Percentiles rank a stretch among this genome's conserved stretches.
Conservation (phyloP, 2,113 vertebrate genomes). For the Chitala chitala region DNA sequence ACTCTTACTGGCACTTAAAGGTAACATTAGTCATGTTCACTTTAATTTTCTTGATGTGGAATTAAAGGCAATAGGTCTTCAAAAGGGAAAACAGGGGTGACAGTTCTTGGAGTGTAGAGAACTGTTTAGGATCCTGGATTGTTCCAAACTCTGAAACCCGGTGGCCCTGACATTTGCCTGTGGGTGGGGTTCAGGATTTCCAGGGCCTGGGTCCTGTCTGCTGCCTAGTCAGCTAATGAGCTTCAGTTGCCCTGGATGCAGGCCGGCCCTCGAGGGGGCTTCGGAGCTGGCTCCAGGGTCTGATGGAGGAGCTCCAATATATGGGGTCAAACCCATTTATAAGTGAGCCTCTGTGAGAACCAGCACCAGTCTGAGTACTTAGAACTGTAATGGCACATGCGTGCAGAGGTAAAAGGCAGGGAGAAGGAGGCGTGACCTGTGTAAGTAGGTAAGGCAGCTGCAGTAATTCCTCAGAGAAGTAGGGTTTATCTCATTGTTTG, state of each 20-base stretch:
- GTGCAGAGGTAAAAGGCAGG: background rate
- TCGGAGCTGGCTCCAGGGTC: constrained; percentile 46
- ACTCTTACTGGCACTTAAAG: no score
- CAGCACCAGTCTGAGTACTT: background rate
- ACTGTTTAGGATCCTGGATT: constrained; percentile 62
- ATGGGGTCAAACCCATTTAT: constrained; percentile 47
- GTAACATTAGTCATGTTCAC: no score
- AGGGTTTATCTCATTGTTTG: constrained; percentile 52
- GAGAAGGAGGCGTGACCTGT: background rate
- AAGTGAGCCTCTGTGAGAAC: constrained; percentile 21
- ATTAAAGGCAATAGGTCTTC: no score
- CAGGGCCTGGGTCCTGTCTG: constrained; percentile 61
- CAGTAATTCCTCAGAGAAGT: constrained; percentile 39
- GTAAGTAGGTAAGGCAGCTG: background rate
- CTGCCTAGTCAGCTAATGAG: constrained; percentile 35
- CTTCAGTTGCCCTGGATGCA: constrained; percentile 39
- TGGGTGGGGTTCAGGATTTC: constrained; percentile 61
- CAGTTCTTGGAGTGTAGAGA: no score
- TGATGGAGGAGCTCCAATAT: constrained; percentile 38
- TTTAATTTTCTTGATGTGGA: constrained; percentile 45
- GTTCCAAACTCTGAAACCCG: constrained; percentile 44
- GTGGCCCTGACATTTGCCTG: constrained; percentile 59
- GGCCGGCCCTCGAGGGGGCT: constrained; percentile 34
- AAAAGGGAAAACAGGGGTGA: no score
- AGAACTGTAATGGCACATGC: constrained; percentile 26